These are phyloP conservation scores for Aricia artaxerxes DNA, from an alignment of 2,888 invertebrate species.

Conservation along the genomic window DNA sequence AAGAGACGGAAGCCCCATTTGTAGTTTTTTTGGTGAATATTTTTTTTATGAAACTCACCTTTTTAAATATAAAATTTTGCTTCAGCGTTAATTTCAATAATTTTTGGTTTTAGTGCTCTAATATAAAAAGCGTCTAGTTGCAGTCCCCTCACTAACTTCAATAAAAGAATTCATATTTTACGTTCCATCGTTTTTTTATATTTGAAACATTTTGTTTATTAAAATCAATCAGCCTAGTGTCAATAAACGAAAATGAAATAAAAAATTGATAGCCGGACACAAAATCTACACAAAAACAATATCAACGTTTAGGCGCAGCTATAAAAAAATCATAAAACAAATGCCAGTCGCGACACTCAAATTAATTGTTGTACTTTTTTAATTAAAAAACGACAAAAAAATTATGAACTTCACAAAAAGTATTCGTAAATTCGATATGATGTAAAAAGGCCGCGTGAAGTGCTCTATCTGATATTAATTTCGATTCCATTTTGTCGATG, in stretches of 20 bases:
- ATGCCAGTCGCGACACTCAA: conserved; percentile 8
- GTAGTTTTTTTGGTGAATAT: conserved; percentile 15
- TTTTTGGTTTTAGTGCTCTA: too few relatives aligned
- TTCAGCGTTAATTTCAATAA: not conserved
- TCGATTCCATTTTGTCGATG: conserved; percentile 33
- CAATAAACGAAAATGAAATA: conserved; percentile 1
- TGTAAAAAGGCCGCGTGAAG: conserved; percentile 29
- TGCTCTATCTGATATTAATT: conserved; percentile 33
- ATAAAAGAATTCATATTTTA: not conserved
- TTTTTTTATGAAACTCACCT: conserved; percentile 2
- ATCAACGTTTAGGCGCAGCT: not conserved
- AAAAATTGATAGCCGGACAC: not conserved
- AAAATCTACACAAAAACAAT: conserved; percentile 5
- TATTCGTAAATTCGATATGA: conserved; percentile 24
- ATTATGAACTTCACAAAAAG: conserved; percentile 27
- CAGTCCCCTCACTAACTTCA: not conserved
- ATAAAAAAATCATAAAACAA: conserved; percentile 24
- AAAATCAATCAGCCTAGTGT: not conserved
- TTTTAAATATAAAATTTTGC: not conserved
- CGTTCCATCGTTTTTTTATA: not conserved
- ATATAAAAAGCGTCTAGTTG: not conserved
- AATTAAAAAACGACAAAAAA: conserved; percentile 8
- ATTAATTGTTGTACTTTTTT: conserved; percentile 22
- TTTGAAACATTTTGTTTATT: not conserved
- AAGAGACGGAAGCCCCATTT: conserved; percentile 11